phyloP scores from a whole-genome alignment of 2,888 invertebrate genomes.

The Xestia xanthographa region DNA sequence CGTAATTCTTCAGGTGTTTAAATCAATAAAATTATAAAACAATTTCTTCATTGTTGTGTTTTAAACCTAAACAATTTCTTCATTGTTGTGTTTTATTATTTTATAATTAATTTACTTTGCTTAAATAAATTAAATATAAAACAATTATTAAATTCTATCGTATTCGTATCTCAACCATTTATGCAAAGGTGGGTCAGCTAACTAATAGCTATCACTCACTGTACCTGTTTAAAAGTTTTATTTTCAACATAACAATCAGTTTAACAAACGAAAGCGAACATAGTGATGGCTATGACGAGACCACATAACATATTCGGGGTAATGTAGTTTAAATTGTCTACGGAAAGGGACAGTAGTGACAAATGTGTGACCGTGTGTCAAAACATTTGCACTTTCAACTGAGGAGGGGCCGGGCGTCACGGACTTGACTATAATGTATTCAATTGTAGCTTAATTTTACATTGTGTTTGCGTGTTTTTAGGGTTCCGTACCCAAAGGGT shows the following conservation, averaged over 20 bases:
- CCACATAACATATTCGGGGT: slow-evolving; percentile 50
- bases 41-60: not conserved
- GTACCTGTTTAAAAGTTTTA: not conserved
- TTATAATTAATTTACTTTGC: too few relatives aligned
- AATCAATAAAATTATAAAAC: not conserved
- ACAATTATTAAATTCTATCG: too few relatives aligned
- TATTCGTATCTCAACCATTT: too few relatives aligned
- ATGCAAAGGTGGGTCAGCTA: too few relatives aligned
- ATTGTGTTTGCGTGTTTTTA: not conserved
- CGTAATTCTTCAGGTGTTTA: not conserved
- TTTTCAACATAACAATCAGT: slow-evolving; percentile 4
- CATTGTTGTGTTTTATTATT: too few relatives aligned
- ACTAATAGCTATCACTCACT: too few relatives aligned
- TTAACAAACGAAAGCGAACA: slow-evolving; percentile 33
- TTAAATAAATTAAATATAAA: too few relatives aligned
- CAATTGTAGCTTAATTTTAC: slow-evolving; percentile 12
- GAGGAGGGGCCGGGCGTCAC: slow-evolving; percentile 23
- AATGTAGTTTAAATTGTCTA: slow-evolving; percentile 63
- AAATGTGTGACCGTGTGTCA: slow-evolving; percentile 14
- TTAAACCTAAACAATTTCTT: too few relatives aligned
- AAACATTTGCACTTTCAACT: slow-evolving; percentile 53
- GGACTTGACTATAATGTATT: slow-evolving; percentile 15
- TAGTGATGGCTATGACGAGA: not conserved
- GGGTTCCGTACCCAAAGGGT: too few relatives aligned
- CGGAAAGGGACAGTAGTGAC: slow-evolving; percentile 53